Evolutionary conservation across 2,113 vertebrate species (phyloP), one percentile per base, ranked within the genome.

Genomic region (Tupaia tana): DNA sequence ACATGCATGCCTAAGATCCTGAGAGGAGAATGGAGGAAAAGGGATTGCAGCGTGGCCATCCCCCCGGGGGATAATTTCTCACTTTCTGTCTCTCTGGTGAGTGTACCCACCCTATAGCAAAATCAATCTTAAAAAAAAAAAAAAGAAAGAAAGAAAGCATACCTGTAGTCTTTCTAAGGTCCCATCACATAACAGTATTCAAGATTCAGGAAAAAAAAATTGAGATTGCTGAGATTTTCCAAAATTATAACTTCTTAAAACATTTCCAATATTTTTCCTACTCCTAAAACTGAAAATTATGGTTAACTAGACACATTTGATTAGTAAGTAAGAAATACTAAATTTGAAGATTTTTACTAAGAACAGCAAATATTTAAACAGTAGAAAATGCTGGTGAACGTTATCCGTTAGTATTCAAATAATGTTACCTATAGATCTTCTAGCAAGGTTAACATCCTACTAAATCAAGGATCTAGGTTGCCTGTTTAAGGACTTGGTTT

Each of bases 201-300:
- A n/a, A 16, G 56, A 81, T 77, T 85, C n/a, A 84, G 13, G 22
- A 91, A 71, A 71, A 78, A 78, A 81, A 79, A 82, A 69, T 94
- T 13, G 52, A 22, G 66, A 67, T 77, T 86, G 25, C 52, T 61
- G 52, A 58, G 29, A 84, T 52, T 87, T 87, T 63, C n/a, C 20
- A 27, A 89, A 89, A 85, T 97, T 63, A 29, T 54, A 43, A 83
- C 31, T 93, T 52, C 58, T 84, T 83, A 75, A 88, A 81, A 81
- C 43, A 70, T 16, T 54, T 66, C 54, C 43, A 71, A 11, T 10
- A 59, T 88, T 73, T n/a, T 88, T 91, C 19, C 19, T 64, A 78
- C 10, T 73, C 61, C 66, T 89, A 61, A 74, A 64, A 61, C 6
- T 79, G 14, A 66, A 52, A 27, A 74, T 91, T 79, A 20, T 52